Percentiles rank a stretch among this genome's conserved stretches.
Conservation (phyloP, 2,113 vertebrate genomes). For the Malaclemys terrapin region DNA sequence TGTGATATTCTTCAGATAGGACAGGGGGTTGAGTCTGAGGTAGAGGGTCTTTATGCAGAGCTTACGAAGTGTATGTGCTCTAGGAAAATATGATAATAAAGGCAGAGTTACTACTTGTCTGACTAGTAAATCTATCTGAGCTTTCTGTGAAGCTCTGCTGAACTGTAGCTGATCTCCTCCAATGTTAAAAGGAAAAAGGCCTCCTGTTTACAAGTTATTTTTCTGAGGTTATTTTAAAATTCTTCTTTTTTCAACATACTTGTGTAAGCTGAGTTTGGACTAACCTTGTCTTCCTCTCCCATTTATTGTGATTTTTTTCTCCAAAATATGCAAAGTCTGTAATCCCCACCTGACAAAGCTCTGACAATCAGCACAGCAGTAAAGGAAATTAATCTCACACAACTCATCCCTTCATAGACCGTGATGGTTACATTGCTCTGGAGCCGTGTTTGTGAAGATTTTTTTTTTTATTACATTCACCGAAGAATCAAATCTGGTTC, state of each 20-base stretch:
- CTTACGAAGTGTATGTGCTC: not conserved
- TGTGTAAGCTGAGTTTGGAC: not conserved
- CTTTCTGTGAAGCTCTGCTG: fast-evolving
- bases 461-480: not conserved
- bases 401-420: not conserved
- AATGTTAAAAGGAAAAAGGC: not conserved
- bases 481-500: slow-evolving; percentile 8
- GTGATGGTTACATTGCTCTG: not conserved
- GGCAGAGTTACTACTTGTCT: not conserved
- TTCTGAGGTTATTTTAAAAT: not conserved
- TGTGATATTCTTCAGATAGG: not conserved
- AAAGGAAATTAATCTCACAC: not conserved
- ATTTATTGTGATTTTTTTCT: slow-evolving; percentile 9
- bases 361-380: slow-evolving; percentile 1
- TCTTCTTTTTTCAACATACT: not conserved
- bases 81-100: not conserved
- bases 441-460: not conserved
- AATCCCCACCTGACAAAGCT: not conserved
- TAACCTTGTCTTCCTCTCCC: not conserved
- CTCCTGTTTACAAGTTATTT: not conserved
- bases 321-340: not conserved
- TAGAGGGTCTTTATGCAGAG: not conserved
- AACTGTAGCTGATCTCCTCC: not conserved
- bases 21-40: not conserved
- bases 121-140: not conserved